Percentiles rank a stretch among this genome's conserved stretches.
Evolutionary conservation across 2,113 vertebrate genomes (phyloP).

Genomic region (Percina caprodes): DNA sequence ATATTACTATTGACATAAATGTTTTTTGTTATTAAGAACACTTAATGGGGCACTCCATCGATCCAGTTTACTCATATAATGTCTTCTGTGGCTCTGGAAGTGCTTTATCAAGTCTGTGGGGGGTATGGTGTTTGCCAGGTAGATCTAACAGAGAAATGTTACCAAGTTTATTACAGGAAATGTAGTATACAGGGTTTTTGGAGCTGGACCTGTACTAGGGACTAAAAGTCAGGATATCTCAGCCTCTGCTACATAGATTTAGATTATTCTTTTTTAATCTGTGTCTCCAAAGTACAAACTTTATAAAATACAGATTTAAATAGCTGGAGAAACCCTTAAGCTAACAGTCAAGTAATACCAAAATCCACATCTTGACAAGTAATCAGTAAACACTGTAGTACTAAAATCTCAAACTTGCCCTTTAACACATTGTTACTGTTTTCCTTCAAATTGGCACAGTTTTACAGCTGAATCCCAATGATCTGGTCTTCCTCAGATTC

Average conservation of each 20-base stretch:
- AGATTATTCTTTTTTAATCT: background rate
- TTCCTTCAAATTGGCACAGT: background rate
- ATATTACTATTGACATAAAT: conserved; percentile 18
- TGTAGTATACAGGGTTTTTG: background rate
- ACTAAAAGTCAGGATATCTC: background rate
- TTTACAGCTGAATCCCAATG: conserved; percentile 50
- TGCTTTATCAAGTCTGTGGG: background rate
- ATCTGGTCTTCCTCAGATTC: conserved; percentile 18
- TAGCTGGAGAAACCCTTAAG: background rate
- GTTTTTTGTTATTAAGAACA: conserved; percentile 1
- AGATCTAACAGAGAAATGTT: background rate
- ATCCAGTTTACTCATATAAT: background rate
- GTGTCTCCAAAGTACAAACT: background rate
- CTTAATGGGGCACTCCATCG: conserved; percentile 2
- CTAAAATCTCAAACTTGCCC: conserved; percentile 28
- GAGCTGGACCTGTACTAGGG: background rate
- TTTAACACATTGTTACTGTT: conserved; percentile 7
- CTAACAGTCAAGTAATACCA: background rate
- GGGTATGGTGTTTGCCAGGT: background rate
- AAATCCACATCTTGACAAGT: background rate
- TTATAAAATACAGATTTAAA: background rate
- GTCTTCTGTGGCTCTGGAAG: background rate
- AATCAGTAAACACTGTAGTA: background rate
- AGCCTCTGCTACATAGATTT: background rate
- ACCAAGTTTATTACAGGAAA: background rate